These are phyloP conservation scores for Gallinago stenura DNA, from an alignment of 2,797 vertebrate species.

Conservation along the genomic window DNA sequence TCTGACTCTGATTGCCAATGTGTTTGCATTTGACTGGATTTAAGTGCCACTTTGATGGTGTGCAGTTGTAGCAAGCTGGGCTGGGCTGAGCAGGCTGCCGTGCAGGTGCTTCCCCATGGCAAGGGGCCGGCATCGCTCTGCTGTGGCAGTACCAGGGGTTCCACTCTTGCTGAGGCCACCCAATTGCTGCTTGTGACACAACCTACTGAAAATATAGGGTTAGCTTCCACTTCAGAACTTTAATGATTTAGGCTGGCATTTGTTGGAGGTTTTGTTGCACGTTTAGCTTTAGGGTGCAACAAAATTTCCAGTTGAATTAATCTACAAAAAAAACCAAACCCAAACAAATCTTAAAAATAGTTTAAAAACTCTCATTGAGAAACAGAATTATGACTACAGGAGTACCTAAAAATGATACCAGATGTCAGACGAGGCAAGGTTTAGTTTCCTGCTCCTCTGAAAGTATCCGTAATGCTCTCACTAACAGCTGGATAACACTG, in stretches of 20 bases:
- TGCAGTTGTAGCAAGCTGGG: rapidly evolving
- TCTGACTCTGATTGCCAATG: not conserved
- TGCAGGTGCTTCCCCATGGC: rapidly evolving
- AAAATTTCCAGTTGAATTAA: not conserved
- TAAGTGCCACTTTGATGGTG: not conserved
- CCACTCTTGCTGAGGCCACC: not conserved
- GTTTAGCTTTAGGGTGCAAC: not conserved
- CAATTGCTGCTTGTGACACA: not conserved
- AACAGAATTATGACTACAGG: not conserved
- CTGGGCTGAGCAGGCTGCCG: not conserved
- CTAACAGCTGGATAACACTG: not conserved
- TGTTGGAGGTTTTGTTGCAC: not conserved
- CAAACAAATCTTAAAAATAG: not conserved
- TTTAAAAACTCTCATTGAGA: not conserved
- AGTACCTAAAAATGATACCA: not conserved
- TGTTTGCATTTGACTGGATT: not conserved
- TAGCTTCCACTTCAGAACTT: not conserved
- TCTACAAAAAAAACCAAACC: not conserved
- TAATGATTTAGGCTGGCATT: not conserved
- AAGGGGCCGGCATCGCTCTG: not conserved
- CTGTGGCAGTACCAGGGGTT: not conserved
- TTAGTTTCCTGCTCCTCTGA: not conserved
- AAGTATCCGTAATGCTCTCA: not conserved
- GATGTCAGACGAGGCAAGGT: not conserved
- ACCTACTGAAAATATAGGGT: not conserved